phyloP scores from a whole-genome alignment of 2,113 vertebrate species.

The Corythoichthys intestinalis region DNA sequence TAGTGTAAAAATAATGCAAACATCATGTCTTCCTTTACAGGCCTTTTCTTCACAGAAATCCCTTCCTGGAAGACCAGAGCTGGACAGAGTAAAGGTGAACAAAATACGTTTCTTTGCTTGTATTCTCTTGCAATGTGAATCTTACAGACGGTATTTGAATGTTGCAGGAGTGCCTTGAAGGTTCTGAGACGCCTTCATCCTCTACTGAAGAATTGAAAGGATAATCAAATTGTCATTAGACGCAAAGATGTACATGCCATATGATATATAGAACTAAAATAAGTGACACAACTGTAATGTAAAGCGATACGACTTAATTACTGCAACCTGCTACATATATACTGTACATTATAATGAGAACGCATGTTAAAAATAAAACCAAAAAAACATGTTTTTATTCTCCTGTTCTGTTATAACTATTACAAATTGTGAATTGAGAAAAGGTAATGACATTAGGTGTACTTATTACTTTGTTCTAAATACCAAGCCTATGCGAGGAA shows the following conservation, averaged over 20 bases:
- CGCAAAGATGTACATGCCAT: not conserved
- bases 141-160: slow-evolving; percentile 7
- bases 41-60: slow-evolving; percentile 80
- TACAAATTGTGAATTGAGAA: not conserved
- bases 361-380: not conserved
- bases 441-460: not conserved
- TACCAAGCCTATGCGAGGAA: not conserved
- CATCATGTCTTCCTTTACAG: slow-evolving; percentile 43
- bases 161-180: slow-evolving; percentile 67
- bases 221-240: slow-evolving; percentile 17
- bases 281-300: not conserved
- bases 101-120: not conserved
- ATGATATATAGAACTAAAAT: too few relatives aligned
- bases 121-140: not conserved
- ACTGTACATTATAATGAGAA: not conserved
- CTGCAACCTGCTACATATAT: not conserved
- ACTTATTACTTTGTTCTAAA: not conserved
- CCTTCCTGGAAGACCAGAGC: slow-evolving; percentile 73
- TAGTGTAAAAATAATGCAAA: not conserved
- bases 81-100: slow-evolving; percentile 75
- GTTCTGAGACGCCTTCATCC: slow-evolving; percentile 55
- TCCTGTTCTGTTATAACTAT: not conserved
- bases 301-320: not conserved
- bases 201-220: slow-evolving; percentile 69
- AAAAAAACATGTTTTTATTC: not conserved